Base-by-base conservation (phyloP, 2,797 vertebrate genomes). In the Alosa sapidissima region DNA sequence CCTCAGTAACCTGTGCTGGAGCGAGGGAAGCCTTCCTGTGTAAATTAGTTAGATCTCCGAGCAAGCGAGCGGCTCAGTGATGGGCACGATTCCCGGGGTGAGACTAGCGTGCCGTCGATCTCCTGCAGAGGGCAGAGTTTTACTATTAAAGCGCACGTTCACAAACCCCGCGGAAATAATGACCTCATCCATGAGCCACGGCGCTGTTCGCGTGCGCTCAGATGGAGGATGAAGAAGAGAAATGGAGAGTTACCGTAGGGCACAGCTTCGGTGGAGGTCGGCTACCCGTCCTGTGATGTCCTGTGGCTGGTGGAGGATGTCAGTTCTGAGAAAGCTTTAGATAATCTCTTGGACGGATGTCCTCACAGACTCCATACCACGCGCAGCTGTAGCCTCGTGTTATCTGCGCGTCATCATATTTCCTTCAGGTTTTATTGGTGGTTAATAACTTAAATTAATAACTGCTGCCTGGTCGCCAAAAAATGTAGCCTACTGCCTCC, bases 61-160 rank as follows among this genome's bases (percentile, higher is more conserved):
- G 41, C 41, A 24, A 41, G 65, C 9, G 65, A 72, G 10, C 9
- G 36, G 28, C 28, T 36, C 13, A 28, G 3, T 72, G 6, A 19
- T 11, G n/a, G n/a, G 45, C 58, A 58, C 83, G 68, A 14, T 11
- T 41, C 11, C 51, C 51, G 21, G 72, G 41, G 81, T n/a, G n/a
- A 60, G 72, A 86, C 87, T 55, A 82, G 82, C 90, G 90, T 94
- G 88, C 93, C 82, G 81, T 85, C 68, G 33, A 86, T 86, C 84
- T 90, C 95, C 95, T 96, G 94, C 92, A 96, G 95, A 94, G 95
- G 95, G 95, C 95, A 96, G 94, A 94, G 92, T 95, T 95, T 93
- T 92, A 91, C 95, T 93, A 89, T 91, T 85, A 91, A 92, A 91
- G 91, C 54, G 84, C 82, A 41, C 85, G 87, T 54, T 62, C 87